These are phyloP conservation scores for Syrista parreyssii DNA, from an alignment of 2,888 invertebrate species.

Conservation along the genomic window DNA sequence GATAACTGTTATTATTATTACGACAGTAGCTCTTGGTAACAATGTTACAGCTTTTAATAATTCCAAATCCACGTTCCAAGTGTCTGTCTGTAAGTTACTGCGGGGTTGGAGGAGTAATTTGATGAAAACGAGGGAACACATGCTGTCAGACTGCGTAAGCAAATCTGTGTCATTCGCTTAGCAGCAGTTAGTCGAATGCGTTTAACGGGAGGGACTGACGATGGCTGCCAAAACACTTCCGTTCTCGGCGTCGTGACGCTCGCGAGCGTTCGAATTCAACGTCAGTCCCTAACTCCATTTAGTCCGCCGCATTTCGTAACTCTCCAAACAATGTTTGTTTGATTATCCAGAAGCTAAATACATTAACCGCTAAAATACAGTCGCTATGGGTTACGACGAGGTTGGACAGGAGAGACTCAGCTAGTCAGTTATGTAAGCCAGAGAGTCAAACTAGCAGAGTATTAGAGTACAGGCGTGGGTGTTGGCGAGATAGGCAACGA, in stretches of 20 bases:
- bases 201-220: not conserved
- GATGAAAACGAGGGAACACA: not conserved
- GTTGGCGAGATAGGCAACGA: not conserved
- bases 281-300: conserved; percentile 22
- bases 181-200: conserved; percentile 30
- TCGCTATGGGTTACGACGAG: not conserved
- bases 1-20: not conserved
- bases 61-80: not conserved
- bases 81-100: not conserved
- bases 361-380: conserved; percentile 30
- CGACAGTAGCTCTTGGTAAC: not conserved
- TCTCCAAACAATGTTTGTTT: conserved; percentile 41
- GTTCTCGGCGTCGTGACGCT: conserved; percentile 6
- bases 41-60: not conserved
- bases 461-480: not conserved
- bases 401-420: not conserved
- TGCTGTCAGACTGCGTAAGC: conserved; percentile 21
- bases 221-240: conserved; percentile 13
- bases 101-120: not conserved
- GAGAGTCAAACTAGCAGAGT: not conserved
- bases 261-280: not conserved
- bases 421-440: not conserved
- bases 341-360: conserved; percentile 42
- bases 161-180: conserved; percentile 40
- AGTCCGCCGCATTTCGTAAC: conserved; percentile 33